Base-by-base conservation (phyloP, 2,113 vertebrate genomes). In the Lathamus discolor region DNA sequence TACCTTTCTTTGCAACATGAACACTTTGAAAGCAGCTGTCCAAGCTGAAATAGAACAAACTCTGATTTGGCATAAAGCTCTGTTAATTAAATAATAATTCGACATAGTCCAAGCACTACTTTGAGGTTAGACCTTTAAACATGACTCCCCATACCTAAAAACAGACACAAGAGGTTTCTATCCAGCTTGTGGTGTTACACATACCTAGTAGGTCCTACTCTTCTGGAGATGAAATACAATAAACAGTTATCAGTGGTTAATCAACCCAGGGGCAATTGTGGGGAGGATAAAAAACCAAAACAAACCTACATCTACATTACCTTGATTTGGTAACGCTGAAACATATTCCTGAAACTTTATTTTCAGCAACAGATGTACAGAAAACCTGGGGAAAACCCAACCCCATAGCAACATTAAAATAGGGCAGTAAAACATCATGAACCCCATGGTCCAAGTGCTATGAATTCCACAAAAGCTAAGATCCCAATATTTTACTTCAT, bases 321-420 rank as follows among this genome's bases (percentile, higher is more conserved):
- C 31, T 86, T 62, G 33, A 86, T 31, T 20, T 67, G 54, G 35
- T n/a, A 86, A 70, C 48, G n/a, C 22, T 74, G n/a, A 70, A 66
- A 27, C 12, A 54, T 25, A 77, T 44, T 91, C 43, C 76, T 48
- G 48, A 88, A 92, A 64, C 5, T 51, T 12, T 67, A 76, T 24
- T 84, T 89, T 69, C 66, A 95, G 59, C 37, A 77, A 57, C 10
- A 62, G 41, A 66, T 18, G 6, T 17, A 49, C 17, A 89, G 55
- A 89, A 83, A 78, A 54, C 8, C 25, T 48, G 39, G 20, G 51
- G 43, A 92, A 93, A 52, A 7, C 1, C 44, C 17, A 90, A 27
- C 1, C 8, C 19, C 39, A 29, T 0, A 29, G 1, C 3, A 85
- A 17, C 12, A 77, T 19, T 73, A n/a, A 69, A 86, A 66, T 0